Evolutionary conservation across 2,888 invertebrate genomes (phyloP).

Genomic region (Cephus runcator): DNA sequence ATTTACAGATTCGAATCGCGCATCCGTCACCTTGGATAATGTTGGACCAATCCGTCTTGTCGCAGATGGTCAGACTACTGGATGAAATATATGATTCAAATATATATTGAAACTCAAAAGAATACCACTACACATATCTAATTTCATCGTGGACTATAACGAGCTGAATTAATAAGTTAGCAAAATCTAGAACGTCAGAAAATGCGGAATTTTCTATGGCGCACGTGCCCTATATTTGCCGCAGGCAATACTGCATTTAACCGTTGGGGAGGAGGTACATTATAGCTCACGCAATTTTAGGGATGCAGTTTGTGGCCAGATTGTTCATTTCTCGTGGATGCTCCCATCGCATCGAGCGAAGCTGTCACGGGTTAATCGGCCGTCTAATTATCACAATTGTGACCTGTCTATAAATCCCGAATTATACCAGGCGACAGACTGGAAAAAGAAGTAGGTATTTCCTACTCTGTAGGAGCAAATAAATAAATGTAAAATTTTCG

Average conservation of each 20-base stretch:
- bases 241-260: too few species aligned
- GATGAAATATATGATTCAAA: neutral
- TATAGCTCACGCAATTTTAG: conserved; percentile 41
- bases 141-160: too few species aligned
- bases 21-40: conserved; percentile 37
- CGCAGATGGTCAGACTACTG: neutral
- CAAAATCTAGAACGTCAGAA: too few species aligned
- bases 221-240: too few species aligned
- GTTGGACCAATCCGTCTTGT: neutral
- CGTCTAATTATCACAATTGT: conserved; percentile 39
- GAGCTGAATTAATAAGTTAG: too few species aligned
- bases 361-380: conserved; percentile 43
- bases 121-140: neutral
- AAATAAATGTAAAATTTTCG: conserved; percentile 9
- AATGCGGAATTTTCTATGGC: too few species aligned
- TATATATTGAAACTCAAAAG: neutral
- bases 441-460: neutral
- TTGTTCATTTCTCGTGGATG: conserved; percentile 30
- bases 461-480: conserved; percentile 11
- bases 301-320: conserved; percentile 11
- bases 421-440: neutral
- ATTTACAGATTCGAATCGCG: conserved; percentile 37
- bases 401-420: neutral
- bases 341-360: conserved; percentile 38
- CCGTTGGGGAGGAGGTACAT: conserved; percentile 15